Evolutionary conservation across 2,797 vertebrate genomes (phyloP).

Genomic region (Microctenopoma stevenorrisi): DNA sequence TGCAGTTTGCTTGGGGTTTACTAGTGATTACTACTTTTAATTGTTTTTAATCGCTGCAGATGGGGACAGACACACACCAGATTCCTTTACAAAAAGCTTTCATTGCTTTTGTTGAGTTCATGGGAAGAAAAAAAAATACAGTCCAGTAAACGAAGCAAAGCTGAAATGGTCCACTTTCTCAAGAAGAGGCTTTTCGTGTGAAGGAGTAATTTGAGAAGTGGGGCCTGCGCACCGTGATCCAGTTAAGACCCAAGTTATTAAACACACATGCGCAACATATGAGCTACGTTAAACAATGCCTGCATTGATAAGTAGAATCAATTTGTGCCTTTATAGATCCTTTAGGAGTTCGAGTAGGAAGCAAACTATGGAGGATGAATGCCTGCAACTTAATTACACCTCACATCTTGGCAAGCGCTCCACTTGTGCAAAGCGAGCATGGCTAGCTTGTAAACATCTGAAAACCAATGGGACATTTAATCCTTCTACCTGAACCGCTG

Average conservation of each 20-base stretch:
- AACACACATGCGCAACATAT: constrained; percentile 81
- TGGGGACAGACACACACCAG: constrained; percentile 35
- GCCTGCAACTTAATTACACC: constrained; percentile 75
- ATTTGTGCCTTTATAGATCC: constrained; percentile 82
- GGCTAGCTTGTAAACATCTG: constrained; percentile 76
- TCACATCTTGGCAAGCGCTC: constrained; percentile 61
- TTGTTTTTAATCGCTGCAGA: constrained; percentile 55
- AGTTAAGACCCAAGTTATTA: constrained; percentile 72
- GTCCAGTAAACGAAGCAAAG: constrained; percentile 20
- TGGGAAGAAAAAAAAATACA: constrained; percentile 5
- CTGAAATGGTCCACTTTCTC: constrained; percentile 41
- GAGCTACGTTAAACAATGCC: constrained; percentile 80
- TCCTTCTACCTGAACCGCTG: constrained; percentile 56
- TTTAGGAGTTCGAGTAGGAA: constrained; percentile 64
- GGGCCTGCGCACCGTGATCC: constrained; percentile 58
- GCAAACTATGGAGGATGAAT: constrained; percentile 46
- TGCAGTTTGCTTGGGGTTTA: constrained; percentile 73
- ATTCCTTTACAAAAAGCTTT: constrained; percentile 44
- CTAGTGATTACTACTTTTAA: constrained; percentile 71
- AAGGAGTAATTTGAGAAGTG: constrained; percentile 74
- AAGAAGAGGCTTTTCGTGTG: constrained; percentile 47
- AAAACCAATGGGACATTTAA: constrained; percentile 69
- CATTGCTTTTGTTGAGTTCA: constrained; percentile 24
- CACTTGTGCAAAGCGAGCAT: constrained; percentile 57
- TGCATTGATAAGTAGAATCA: constrained; percentile 82